Percentiles rank a stretch among this genome's conserved stretches.
These are phyloP conservation scores for Lutraria rhynchaena DNA, from an alignment of 1,140 invertebrate genomes.

Conservation along the genomic window DNA sequence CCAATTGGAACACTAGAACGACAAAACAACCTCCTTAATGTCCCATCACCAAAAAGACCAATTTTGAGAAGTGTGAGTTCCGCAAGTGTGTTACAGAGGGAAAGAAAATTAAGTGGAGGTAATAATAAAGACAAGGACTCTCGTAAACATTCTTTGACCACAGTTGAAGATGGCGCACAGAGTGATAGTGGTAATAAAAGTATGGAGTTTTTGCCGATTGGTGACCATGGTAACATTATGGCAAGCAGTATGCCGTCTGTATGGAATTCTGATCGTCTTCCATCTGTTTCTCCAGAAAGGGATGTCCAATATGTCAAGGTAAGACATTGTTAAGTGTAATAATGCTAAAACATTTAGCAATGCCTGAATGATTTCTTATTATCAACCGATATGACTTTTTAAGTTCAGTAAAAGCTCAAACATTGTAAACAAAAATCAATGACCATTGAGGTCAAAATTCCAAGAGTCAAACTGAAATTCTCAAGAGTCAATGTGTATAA, in stretches of 20 bases:
- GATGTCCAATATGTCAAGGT: conserved; percentile 73
- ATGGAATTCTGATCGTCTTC: conserved; percentile 69
- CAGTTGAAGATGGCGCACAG: conserved; percentile 62
- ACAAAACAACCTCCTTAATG: conserved; percentile 66
- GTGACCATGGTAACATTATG: conserved; percentile 61
- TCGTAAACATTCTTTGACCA: conserved; percentile 73
- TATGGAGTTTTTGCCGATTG: conserved; percentile 72
- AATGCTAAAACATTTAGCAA: no score
- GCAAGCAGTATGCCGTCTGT: conserved; percentile 74
- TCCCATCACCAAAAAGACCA: conserved; percentile 67
- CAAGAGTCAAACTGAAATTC: no score
- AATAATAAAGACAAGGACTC: conserved; percentile 62
- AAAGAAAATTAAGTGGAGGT: conserved; percentile 51
- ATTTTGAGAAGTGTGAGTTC: conserved; percentile 74
- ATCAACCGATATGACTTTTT: no score
- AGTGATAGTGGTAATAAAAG: conserved; percentile 48
- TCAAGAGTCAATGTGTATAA: no score
- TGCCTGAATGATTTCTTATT: no score
- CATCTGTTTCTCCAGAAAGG: conserved; percentile 71
- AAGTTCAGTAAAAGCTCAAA: no score
- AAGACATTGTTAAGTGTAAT: no score
- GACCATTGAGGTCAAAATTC: no score
- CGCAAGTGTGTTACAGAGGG: conserved; percentile 72
- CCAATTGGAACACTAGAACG: conserved; percentile 62
- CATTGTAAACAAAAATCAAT: no score